Percentiles rank a stretch among this genome's conserved stretches.
Evolutionary conservation across 2,888 invertebrate genomes (phyloP).

Genomic region (Dioctria rufipes): DNA sequence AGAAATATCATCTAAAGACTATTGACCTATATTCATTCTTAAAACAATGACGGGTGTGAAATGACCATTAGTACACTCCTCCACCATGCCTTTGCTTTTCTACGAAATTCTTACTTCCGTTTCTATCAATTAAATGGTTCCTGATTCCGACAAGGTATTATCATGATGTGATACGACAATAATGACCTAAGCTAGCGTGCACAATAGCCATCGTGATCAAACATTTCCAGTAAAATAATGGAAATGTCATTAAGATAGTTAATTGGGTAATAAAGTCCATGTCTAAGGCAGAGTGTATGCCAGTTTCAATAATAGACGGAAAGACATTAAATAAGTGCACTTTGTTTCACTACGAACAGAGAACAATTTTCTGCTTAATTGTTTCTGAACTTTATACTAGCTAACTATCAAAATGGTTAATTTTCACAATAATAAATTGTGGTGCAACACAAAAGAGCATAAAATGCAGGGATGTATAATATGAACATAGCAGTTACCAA

Average conservation of each 20-base stretch:
- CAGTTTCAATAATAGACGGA: no score
- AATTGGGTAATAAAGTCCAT: slow-evolving; percentile 20
- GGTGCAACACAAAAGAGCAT: no score
- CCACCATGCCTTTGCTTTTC: neutral
- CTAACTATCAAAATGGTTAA: no score
- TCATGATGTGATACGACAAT: slow-evolving; percentile 8
- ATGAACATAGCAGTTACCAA: no score
- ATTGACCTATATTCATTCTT: neutral
- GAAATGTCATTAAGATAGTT: slow-evolving; percentile 5
- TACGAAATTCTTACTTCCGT: neutral
- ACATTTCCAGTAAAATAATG: neutral
- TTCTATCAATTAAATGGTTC: slow-evolving; percentile 17
- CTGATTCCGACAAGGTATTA: slow-evolving; percentile 8
- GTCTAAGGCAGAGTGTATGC: neutral
- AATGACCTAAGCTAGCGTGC: neutral
- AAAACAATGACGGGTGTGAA: neutral
- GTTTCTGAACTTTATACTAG: no score
- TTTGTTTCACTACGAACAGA: no score
- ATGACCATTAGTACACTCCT: neutral
- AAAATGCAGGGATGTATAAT: no score
- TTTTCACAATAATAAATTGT: no score
- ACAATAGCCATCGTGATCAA: neutral
- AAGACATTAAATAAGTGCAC: no score
- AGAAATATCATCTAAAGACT: neutral
- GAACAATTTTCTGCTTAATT: no score